Percentiles rank a stretch among this genome's conserved stretches.
These are phyloP conservation scores for Drosophila trapezifrons DNA, from an alignment of 1,140 invertebrate species.

Conservation along the genomic window DNA sequence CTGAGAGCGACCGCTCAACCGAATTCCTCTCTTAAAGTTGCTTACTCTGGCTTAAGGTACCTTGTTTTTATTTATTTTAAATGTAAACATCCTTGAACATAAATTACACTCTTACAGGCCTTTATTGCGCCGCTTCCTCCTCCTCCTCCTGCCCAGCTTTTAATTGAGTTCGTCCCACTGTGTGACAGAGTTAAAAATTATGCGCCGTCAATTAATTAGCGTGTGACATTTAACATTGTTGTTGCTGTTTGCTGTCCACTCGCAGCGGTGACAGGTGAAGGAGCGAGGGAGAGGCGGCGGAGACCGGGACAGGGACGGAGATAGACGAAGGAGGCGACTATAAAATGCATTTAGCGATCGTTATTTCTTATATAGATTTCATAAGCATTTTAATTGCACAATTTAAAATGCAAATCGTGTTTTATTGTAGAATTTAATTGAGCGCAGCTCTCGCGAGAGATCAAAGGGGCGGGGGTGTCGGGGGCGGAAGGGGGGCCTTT, in stretches of 20 bases:
- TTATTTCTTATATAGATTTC: conserved; percentile 80
- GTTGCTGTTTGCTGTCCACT: conserved; percentile 46
- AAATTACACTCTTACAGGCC: neutral
- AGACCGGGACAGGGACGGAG: neutral
- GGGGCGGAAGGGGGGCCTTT: conserved; percentile 5
- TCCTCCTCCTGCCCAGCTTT: conserved; percentile 7
- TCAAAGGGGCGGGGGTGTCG: conserved; percentile 37
- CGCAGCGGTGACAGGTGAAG: conserved; percentile 31
- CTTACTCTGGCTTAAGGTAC: too few species aligned
- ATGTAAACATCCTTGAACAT: conserved; percentile 1
- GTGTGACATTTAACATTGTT: conserved; percentile 72
- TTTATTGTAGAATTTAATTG: conserved; percentile 80
- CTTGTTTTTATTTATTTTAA: neutral
- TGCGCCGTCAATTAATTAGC: conserved; percentile 70
- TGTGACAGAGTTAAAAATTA: conserved; percentile 44
- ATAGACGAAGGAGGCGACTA: conserved; percentile 38
- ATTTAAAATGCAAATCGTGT: conserved; percentile 82
- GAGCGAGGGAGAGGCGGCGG: conserved; percentile 3
- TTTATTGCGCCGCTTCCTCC: neutral
- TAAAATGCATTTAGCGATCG: conserved; percentile 80
- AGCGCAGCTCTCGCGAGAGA: conserved; percentile 62
- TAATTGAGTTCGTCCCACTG: conserved; percentile 41
- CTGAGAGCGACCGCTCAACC: too few species aligned
- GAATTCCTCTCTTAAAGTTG: too few species aligned
- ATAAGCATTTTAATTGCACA: conserved; percentile 83